phyloP scores from a whole-genome alignment of 1,140 invertebrate genomes.

The Heliothis subflexa region DNA sequence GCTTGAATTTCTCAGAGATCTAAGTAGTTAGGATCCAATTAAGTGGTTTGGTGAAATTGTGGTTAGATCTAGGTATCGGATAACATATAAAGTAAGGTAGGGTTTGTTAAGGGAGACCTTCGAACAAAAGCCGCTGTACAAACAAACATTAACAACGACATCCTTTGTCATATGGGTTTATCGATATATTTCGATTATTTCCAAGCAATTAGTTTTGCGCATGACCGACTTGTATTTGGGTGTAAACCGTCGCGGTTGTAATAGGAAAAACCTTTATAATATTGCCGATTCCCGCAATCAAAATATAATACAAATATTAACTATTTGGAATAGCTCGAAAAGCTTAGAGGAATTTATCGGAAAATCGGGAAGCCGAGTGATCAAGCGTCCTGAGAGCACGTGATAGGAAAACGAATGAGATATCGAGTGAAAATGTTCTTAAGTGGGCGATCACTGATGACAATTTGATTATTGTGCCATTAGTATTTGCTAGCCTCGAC shows the following conservation, averaged over 20 bases:
- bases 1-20: too few relatives aligned
- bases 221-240: conserved; percentile 4
- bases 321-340: conserved; percentile 18
- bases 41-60: not conserved
- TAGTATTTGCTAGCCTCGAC: not conserved
- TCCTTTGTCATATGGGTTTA: conserved; percentile 14
- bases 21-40: not conserved
- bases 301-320: conserved; percentile 10
- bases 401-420: conserved; percentile 20
- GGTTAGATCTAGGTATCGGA: not conserved
- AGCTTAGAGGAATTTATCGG: conserved; percentile 12
- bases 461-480: conserved; percentile 4
- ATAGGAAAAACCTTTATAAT: not conserved
- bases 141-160: not conserved
- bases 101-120: conserved; percentile 1
- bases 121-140: conserved; percentile 5
- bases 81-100: not conserved
- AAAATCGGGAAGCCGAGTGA: not conserved
- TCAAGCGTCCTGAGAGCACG: conserved; percentile 5
- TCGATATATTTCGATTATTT: conserved; percentile 30
- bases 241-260: conserved; percentile 11
- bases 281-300: not conserved
- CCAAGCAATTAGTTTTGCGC: conserved; percentile 24
- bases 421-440: conserved; percentile 2
- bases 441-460: not conserved